Conservation (phyloP, 2,113 vertebrate genomes). For the Camelus dromedarius region DNA sequence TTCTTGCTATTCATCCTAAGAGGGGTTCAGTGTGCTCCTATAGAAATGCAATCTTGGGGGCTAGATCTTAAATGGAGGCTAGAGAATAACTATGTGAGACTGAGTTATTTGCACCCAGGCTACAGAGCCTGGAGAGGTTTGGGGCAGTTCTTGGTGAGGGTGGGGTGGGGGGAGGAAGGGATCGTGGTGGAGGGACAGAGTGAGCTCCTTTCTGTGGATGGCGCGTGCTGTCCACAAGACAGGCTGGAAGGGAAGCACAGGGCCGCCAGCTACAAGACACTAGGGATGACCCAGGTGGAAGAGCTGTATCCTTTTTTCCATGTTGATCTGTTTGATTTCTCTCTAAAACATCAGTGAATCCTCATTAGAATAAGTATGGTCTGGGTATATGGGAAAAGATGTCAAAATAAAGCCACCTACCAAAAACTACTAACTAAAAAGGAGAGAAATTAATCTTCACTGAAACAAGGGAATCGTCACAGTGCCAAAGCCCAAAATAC, state of each 20-base stretch:
- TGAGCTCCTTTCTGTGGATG: background rate
- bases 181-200: background rate
- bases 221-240: background rate
- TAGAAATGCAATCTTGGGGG: background rate
- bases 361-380: background rate
- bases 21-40: background rate
- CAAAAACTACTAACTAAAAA: slow-evolving; percentile 1
- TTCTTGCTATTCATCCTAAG: background rate
- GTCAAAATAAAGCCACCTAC: background rate
- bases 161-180: too few species aligned
- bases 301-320: background rate
- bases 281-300: background rate
- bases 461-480: background rate
- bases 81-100: background rate
- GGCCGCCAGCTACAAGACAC: background rate
- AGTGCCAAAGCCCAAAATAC: background rate
- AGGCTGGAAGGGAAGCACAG: background rate
- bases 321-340: background rate
- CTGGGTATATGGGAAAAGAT: background rate
- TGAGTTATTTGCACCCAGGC: background rate
- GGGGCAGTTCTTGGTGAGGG: background rate
- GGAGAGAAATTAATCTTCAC: slow-evolving; percentile 7
- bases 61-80: background rate
- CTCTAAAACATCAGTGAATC: background rate
- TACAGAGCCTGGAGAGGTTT: background rate